A percentile compares a stretch with the other conserved stretches of the same genome.
Conservation (phyloP, 2,113 vertebrate genomes). For the Merops nubicus region DNA sequence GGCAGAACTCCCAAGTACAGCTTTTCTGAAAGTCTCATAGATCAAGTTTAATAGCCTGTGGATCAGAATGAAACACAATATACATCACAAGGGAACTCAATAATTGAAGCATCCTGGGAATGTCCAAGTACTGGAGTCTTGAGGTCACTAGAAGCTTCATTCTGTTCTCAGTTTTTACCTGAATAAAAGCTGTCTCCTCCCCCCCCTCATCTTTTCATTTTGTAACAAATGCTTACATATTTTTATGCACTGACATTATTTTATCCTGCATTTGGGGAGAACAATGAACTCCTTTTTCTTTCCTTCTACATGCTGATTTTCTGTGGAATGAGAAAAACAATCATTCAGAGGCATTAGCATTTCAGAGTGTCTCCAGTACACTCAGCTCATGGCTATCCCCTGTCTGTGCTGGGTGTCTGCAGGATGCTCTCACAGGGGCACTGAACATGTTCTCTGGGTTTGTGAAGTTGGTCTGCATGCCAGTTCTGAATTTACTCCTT, state of each 20-base stretch:
- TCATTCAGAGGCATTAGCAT: not conserved
- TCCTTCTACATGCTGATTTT: not conserved
- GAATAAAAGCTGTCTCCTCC: not conserved
- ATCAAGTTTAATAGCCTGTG: constrained; percentile 55
- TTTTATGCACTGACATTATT: not conserved
- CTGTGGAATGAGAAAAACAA: not conserved
- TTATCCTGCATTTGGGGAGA: not conserved
- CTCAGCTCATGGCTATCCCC: not conserved
- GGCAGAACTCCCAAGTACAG: not conserved
- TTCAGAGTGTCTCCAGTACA: not conserved
- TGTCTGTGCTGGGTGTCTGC: not conserved
- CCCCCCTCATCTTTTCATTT: not conserved
- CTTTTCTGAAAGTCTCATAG: constrained; percentile 27
- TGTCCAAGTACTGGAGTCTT: not conserved
- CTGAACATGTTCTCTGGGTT: not conserved
- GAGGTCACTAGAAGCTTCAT: constrained; percentile 6
- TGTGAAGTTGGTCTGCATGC: not conserved
- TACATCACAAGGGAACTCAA: constrained; percentile 36
- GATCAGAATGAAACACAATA: constrained; percentile 44
- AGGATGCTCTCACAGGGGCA: not conserved
- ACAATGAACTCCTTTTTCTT: not conserved
- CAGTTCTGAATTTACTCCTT: not conserved
- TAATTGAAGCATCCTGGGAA: constrained; percentile 53
- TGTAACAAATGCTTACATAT: not conserved
- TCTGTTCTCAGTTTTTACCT: not conserved